Percentiles rank a stretch among this genome's conserved stretches.
Evolutionary conservation across 1,140 invertebrate species (phyloP).

Genomic region (Meloidogyne floridensis): DNA sequence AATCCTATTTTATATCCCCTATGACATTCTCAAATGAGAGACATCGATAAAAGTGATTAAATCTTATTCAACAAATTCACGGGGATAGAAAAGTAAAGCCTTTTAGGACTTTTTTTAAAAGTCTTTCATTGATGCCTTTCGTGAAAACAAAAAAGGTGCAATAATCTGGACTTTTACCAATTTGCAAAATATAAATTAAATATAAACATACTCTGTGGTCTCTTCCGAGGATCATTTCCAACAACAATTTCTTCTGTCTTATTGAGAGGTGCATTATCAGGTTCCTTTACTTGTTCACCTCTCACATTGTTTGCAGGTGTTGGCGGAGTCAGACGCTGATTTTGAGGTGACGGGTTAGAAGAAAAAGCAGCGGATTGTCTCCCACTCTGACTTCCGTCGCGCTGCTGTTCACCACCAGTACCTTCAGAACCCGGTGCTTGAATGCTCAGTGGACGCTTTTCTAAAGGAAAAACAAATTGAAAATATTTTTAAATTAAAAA

Average conservation of each 20-base stretch:
- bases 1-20: too few species aligned
- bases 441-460: neutral
- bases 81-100: too few species aligned
- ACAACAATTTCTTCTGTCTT: neutral
- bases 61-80: too few species aligned
- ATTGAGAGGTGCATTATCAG: neutral
- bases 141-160: neutral
- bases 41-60: too few species aligned
- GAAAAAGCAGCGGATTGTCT: conserved; percentile 2
- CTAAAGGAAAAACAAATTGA: neutral
- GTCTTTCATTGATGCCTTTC: too few species aligned
- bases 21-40: too few species aligned
- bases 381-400: neutral
- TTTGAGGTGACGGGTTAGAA: neutral
- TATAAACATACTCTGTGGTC: neutral
- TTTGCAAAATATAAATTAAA: too few species aligned
- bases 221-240: neutral
- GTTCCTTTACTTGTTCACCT: neutral
- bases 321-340: neutral
- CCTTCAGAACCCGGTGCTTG: neutral
- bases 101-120: too few species aligned
- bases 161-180: neutral
- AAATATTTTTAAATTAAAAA: neutral
- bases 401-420: neutral
- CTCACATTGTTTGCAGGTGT: neutral